Evolutionary conservation across 2,888 invertebrate genomes (phyloP).

Genomic region (Plagodis pulveraria): DNA sequence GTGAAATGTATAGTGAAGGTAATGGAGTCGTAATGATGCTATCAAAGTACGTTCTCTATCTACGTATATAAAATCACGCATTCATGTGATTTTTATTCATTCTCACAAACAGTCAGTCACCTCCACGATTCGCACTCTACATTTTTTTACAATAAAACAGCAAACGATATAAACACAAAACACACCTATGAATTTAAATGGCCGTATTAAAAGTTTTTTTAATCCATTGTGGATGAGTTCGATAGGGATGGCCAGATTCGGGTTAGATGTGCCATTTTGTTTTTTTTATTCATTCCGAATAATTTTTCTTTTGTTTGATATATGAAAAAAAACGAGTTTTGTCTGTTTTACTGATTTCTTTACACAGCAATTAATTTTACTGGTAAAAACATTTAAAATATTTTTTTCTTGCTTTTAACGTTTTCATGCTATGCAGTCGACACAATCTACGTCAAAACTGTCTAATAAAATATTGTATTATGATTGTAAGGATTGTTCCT

Average conservation of each 20-base stretch:
- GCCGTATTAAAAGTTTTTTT: slow-evolving; percentile 48
- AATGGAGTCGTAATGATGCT: neutral
- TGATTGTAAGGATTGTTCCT: too few species aligned
- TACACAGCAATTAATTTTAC: too few species aligned
- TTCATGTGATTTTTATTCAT: slow-evolving; percentile 12
- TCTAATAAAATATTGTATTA: too few species aligned
- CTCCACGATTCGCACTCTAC: slow-evolving; percentile 29
- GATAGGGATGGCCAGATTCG: slow-evolving; percentile 31
- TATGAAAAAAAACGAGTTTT: too few species aligned
- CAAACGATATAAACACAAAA: slow-evolving; percentile 41
- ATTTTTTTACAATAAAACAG: slow-evolving; percentile 37
- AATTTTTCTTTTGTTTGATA: neutral
- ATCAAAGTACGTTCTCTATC: neutral
- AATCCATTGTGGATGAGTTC: slow-evolving; percentile 35
- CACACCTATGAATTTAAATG: slow-evolving; percentile 52
- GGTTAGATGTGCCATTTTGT: slow-evolving; percentile 9
- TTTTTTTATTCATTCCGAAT: neutral
- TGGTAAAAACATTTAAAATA: too few species aligned
- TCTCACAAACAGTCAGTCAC: slow-evolving; percentile 26
- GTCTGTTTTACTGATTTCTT: too few species aligned
- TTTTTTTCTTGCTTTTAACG: too few species aligned
- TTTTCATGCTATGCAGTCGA: too few species aligned
- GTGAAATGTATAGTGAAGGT: too few species aligned
- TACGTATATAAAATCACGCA: neutral
- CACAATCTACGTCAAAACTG: too few species aligned